These are phyloP conservation scores for Crypturellus undulatus DNA, from an alignment of 2,113 vertebrate species.

Conservation along the genomic window DNA sequence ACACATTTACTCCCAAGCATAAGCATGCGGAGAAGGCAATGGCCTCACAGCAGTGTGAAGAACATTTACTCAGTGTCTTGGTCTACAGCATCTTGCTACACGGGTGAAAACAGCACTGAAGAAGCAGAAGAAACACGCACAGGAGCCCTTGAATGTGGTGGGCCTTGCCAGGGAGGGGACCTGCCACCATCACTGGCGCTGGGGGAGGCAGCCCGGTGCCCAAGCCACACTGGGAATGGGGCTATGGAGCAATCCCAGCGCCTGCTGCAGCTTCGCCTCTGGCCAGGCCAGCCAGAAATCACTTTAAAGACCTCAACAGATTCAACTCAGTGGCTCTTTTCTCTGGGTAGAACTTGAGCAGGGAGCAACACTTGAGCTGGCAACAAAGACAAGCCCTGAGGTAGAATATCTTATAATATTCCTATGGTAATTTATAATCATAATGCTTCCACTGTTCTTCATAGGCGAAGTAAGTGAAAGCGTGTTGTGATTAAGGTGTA, in stretches of 20 bases:
- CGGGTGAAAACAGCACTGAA: neutral
- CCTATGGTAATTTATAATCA: neutral
- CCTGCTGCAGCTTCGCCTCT: neutral
- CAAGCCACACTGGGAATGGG: neutral
- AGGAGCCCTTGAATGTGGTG: neutral
- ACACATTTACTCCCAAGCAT: neutral
- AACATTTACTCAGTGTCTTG: neutral
- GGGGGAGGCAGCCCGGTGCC: rapidly evolving
- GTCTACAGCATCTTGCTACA: neutral
- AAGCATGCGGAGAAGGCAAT: neutral
- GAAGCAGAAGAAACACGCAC: neutral
- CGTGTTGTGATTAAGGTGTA: slow-evolving; percentile 24
- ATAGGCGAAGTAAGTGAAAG: slow-evolving; percentile 22
- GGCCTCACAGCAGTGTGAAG: neutral
- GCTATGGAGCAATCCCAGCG: neutral
- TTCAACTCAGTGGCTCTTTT: neutral
- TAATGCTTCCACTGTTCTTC: neutral
- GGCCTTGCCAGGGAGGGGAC: neutral
- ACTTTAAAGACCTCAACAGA: neutral
- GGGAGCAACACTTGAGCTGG: neutral
- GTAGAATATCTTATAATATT: slow-evolving; percentile 5
- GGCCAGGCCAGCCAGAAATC: neutral
- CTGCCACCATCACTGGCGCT: neutral
- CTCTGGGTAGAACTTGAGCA: neutral
- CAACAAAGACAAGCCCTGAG: neutral